Conservation (phyloP, 2,888 invertebrate species). For the Dolichomitus sp. region DNA sequence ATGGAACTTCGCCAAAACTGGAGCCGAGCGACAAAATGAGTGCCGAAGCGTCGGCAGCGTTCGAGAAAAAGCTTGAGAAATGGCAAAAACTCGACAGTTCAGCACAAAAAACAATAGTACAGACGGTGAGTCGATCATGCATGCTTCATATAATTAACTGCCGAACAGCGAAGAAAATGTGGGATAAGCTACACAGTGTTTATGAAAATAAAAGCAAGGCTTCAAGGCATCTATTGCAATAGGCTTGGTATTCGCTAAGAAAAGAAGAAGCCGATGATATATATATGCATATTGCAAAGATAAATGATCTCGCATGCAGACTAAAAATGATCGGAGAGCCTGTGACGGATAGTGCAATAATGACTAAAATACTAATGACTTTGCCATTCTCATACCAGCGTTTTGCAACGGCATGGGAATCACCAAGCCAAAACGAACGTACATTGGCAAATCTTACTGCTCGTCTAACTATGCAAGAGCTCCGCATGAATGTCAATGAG, state of each 20-base stretch:
- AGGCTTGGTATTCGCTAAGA: slow-evolving; percentile 63
- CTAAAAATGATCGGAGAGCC: slow-evolving; percentile 62
- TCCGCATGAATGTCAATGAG: not conserved
- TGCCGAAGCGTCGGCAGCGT: slow-evolving; percentile 9
- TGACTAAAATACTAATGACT: slow-evolving; percentile 72
- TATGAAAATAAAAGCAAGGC: slow-evolving; percentile 75
- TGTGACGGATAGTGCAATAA: slow-evolving; percentile 60
- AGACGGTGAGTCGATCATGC: slow-evolving; percentile 53
- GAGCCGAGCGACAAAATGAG: not conserved
- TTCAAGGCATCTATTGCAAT: slow-evolving; percentile 69
- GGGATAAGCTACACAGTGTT: slow-evolving; percentile 72
- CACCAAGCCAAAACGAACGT: slow-evolving; percentile 24
- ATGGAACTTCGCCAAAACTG: slow-evolving; percentile 30
- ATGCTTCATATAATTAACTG: slow-evolving; percentile 73
- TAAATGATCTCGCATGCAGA: slow-evolving; percentile 67
- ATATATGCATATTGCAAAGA: slow-evolving; percentile 68
- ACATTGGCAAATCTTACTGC: slow-evolving; percentile 50
- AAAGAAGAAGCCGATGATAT: slow-evolving; percentile 67
- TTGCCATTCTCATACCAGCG: slow-evolving; percentile 58
- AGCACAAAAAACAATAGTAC: no score
- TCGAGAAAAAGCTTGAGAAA: slow-evolving; percentile 40
- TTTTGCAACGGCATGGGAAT: slow-evolving; percentile 70
- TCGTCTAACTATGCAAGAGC: slow-evolving; percentile 46
- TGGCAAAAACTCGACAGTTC: slow-evolving; percentile 65
- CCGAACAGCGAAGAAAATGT: slow-evolving; percentile 73